phyloP scores from a whole-genome alignment of 2,888 invertebrate genomes.

The Pecten maximus region DNA sequence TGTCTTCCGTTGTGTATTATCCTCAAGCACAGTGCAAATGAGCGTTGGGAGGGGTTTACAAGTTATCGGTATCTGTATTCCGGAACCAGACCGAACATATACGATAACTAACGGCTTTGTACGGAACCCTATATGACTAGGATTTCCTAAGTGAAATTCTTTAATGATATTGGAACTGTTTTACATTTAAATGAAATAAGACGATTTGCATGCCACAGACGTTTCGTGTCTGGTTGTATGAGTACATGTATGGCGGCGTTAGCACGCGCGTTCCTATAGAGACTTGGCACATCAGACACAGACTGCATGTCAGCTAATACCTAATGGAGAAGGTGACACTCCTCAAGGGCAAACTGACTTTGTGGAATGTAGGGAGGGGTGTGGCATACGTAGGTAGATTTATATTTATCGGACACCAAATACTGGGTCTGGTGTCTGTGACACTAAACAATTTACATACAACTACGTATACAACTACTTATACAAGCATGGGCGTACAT shows the following conservation, averaged over 20 bases:
- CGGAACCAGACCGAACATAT: neutral
- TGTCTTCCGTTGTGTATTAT: neutral
- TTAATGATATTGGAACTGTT: neutral
- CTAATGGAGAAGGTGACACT: neutral
- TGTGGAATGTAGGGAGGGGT: neutral
- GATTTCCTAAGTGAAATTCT: neutral
- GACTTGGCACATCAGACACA: neutral
- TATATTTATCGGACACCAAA: too few species aligned
- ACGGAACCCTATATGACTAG: neutral
- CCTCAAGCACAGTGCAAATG: neutral
- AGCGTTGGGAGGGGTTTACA: neutral
- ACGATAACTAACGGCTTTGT: neutral
- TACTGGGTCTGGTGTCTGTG: too few species aligned
- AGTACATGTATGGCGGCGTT: neutral
- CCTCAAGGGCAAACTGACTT: neutral
- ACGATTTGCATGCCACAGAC: conserved; percentile 6
- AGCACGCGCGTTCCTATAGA: neutral
- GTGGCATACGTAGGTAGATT: too few species aligned
- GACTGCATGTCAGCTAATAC: neutral
- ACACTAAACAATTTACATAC: too few species aligned
- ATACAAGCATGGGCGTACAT: too few species aligned
- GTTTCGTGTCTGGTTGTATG: neutral
- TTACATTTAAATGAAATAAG: conserved; percentile 25
- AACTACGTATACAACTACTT: too few species aligned
- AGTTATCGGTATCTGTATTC: neutral